phyloP scores from a whole-genome alignment of 2,113 vertebrate species.

The Butorides virescens region DNA sequence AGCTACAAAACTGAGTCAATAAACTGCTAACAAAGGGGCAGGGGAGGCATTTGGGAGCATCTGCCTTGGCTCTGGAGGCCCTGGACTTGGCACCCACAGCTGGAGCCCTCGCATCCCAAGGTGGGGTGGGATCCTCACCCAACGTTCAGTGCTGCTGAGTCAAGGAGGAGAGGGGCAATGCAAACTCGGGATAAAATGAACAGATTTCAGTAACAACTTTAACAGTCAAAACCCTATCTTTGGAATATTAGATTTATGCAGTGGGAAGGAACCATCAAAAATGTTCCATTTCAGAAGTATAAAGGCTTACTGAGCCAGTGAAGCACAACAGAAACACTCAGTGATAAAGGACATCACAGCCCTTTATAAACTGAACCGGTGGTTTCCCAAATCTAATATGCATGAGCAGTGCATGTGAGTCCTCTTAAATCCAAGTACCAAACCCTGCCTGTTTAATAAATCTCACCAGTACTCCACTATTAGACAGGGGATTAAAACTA shows the following conservation, averaged over 20 bases:
- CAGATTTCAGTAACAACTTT: conserved; percentile 14
- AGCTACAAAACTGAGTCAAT: background rate
- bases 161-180: background rate
- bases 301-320: conserved; percentile 60
- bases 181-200: background rate
- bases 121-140: background rate
- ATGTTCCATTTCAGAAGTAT: conserved; percentile 46
- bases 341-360: conserved; percentile 68
- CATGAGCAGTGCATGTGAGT: conserved; percentile 74
- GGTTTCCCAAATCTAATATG: conserved; percentile 77
- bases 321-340: conserved; percentile 65
- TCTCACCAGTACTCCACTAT: conserved; percentile 82
- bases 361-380: conserved; percentile 71
- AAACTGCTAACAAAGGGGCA: background rate
- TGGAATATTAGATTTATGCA: conserved; percentile 43
- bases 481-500: conserved; percentile 86
- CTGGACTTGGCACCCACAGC: background rate
- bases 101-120: background rate
- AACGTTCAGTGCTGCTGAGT: accelerated
- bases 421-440: conserved; percentile 81
- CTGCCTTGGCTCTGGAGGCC: accelerated
- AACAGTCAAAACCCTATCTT: background rate
- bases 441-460: conserved; percentile 81
- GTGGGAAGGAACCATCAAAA: conserved; percentile 35
- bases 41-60: background rate